Base-by-base conservation (phyloP, 1,140 invertebrate species). In the Cotesia glomerata region DNA sequence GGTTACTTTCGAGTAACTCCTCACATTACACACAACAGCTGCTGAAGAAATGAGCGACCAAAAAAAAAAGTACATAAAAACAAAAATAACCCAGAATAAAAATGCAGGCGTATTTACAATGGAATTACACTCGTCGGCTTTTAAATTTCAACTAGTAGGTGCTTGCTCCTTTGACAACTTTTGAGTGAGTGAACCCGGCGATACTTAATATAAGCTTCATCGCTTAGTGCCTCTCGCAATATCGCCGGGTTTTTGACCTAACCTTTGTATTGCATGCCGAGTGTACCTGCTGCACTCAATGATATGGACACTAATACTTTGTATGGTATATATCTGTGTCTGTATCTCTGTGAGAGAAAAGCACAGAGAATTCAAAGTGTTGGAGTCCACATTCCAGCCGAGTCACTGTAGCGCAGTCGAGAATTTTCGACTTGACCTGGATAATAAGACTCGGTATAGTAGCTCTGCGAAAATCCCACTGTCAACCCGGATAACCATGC, bases 121-220 rank as follows among this genome's bases (percentile, higher is more conserved):
- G 52, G 54, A 67, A 67, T 67, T 67, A 67, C 65, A 39, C 45
- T 54, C 16, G 52, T 54, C 35, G 65, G 65, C 51, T 67, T 67
- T 67, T 67, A 45, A 67, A 26, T 26, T 52, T 62, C 4, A 9
- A 18, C 5, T 5, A 39, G 18, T 14, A 18, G 45, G 45, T 64
- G 1, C 9, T 14, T 5, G 45, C 26, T 35, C 62, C 62, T 64
- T 64, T 64, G 62, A 49, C 62, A 16, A 64, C 14, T 18, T 49
- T 4, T 64, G 36, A n/a, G 18, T 64, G 35, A 49, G 14, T 64
- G 16, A 18, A 18, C 18, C 8, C 16, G 26, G 18, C 9, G 16
- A 58, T 58, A 58, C 16, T 16, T 16, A 0, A 9, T 8, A 7
- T 18, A 14, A 14, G 52, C 16, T 13, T 0, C 52, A 54, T 14